Percentiles rank a stretch among this genome's conserved stretches.
Conservation (phyloP, 2,113 vertebrate species). For the Phoxinus phoxinus region DNA sequence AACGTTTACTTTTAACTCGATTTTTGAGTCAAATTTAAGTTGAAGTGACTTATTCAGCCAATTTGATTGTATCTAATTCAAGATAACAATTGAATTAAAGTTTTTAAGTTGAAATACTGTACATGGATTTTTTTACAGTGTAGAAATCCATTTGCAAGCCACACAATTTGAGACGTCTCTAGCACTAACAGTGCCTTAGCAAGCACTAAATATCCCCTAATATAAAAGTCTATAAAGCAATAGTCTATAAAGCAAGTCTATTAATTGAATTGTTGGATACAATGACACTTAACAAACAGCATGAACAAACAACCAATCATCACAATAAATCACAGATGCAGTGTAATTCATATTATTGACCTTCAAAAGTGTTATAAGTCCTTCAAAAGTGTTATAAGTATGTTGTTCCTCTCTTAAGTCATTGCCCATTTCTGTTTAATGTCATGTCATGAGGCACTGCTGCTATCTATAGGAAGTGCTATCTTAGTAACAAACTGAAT, state of each 20-base stretch:
- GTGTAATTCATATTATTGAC: constrained; percentile 5
- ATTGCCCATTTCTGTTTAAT: constrained; percentile 10
- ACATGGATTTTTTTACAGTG: too few relatives aligned
- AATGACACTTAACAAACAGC: not conserved
- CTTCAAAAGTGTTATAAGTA: constrained; percentile 26
- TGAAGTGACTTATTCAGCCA: too few relatives aligned
- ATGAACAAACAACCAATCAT: not conserved
- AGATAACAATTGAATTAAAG: too few relatives aligned
- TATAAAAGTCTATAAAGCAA: not conserved
- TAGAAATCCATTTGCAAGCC: not conserved
- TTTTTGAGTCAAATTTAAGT: too few relatives aligned
- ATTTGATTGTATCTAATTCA: too few relatives aligned
- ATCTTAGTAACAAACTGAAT: constrained; percentile 62
- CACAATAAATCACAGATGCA: not conserved
- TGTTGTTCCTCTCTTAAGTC: not conserved
- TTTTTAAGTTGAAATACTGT: too few relatives aligned
- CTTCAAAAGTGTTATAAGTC: constrained; percentile 31
- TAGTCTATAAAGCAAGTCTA: not conserved
- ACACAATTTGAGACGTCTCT: not conserved
- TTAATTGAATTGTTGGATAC: not conserved
- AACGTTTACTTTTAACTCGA: too few relatives aligned
- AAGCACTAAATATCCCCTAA: not conserved
- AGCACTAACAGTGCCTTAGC: not conserved
- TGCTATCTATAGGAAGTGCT: constrained; percentile 87
- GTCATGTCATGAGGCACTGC: constrained; percentile 29